Evolutionary conservation across 2,888 invertebrate species (phyloP).

Genomic region (Mythimna impura): DNA sequence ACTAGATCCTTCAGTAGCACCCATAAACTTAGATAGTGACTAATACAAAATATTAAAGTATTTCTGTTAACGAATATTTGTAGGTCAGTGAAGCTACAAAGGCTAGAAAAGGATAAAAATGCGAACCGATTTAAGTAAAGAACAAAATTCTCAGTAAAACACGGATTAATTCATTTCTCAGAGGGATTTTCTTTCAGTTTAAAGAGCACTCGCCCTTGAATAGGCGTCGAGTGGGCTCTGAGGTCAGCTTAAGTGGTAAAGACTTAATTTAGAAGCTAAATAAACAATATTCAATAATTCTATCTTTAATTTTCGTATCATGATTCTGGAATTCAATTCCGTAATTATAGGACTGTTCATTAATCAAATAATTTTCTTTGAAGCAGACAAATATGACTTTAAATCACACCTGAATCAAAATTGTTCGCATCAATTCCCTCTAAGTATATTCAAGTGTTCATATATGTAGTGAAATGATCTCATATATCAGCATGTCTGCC

Average conservation of each 20-base stretch:
- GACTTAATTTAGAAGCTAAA: constrained; percentile 69
- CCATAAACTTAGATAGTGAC: constrained; percentile 7
- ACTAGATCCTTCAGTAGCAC: constrained; percentile 2
- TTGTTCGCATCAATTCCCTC: neutral
- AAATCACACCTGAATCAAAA: neutral
- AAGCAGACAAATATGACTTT: neutral
- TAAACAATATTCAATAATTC: constrained; percentile 58
- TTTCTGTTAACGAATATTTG: constrained; percentile 49
- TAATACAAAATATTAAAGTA: constrained; percentile 24
- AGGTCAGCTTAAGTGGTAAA: constrained; percentile 70
- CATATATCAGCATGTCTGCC: neutral
- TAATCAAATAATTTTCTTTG: neutral
- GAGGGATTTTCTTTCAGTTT: constrained; percentile 71
- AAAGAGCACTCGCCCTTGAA: constrained; percentile 71
- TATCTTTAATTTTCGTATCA: constrained; percentile 8
- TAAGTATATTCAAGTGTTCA: neutral
- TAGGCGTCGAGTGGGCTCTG: constrained; percentile 67
- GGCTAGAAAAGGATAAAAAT: constrained; percentile 65
- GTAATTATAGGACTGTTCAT: neutral
- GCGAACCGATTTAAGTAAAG: constrained; percentile 66
- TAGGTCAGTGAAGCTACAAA: constrained; percentile 56
- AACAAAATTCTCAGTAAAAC: constrained; percentile 68
- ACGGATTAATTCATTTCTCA: constrained; percentile 72
- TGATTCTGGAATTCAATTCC: constrained; percentile 24
- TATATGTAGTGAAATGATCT: neutral